phyloP scores from a whole-genome alignment of 2,113 vertebrate genomes.

The Hippocampus guttulatus region DNA sequence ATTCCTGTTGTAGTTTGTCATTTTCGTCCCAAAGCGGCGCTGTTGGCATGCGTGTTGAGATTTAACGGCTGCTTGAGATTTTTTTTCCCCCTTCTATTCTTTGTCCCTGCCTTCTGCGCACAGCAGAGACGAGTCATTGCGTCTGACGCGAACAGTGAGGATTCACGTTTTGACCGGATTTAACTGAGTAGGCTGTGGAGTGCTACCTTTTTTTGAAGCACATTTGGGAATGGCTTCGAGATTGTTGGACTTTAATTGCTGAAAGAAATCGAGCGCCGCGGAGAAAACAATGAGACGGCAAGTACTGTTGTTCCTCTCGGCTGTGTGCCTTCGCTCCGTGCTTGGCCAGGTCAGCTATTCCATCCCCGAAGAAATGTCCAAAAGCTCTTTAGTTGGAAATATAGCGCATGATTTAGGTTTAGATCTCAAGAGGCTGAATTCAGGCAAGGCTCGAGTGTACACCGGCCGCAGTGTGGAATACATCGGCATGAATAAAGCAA shows the following conservation, averaged over 20 bases:
- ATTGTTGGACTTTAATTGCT: not conserved
- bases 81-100: conserved; percentile 15
- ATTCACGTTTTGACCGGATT: not conserved
- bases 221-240: not conserved
- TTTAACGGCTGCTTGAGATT: not conserved
- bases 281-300: conserved; percentile 52
- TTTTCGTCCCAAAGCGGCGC: conserved; percentile 44
- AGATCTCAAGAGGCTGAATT: conserved; percentile 55
- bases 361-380: conserved; percentile 70
- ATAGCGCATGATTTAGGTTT: conserved; percentile 70
- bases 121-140: not conserved
- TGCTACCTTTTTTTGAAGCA: not conserved
- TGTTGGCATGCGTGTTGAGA: conserved; percentile 29
- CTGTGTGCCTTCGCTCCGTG: conserved; percentile 24
- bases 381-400: conserved; percentile 66
- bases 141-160: not conserved
- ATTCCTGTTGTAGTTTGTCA: conserved; percentile 36
- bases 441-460: conserved; percentile 60
- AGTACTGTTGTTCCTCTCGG: conserved; percentile 42
- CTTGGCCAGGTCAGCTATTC: conserved; percentile 66
- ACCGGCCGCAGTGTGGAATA: conserved; percentile 62
- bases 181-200: not conserved
- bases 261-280: not conserved
- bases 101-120: conserved; percentile 11
- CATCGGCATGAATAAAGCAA: conserved; percentile 60